phyloP scores from a whole-genome alignment of 2,113 vertebrate species.

The Pseudopodoces humilis region DNA sequence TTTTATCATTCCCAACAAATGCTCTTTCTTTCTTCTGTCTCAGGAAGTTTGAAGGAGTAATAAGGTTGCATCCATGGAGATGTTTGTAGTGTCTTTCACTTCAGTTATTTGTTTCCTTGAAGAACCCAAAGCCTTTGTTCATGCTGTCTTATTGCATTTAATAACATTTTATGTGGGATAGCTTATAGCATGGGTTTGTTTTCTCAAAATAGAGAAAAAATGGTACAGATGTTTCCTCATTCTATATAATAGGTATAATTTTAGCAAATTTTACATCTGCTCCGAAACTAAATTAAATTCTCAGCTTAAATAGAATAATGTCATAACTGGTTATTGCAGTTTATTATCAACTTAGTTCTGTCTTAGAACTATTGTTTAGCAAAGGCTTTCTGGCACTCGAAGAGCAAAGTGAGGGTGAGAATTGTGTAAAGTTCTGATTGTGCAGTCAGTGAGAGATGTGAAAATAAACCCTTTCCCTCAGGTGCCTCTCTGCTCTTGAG shows the following conservation, averaged over 20 bases:
- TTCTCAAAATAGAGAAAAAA: background rate
- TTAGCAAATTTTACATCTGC: background rate
- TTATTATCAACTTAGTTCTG: conserved; percentile 62
- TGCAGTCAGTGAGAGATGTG: conserved; percentile 54
- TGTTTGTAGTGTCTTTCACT: background rate
- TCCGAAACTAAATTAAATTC: background rate
- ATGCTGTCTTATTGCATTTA: background rate
- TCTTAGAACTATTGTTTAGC: conserved; percentile 71
- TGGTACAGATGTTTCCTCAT: background rate
- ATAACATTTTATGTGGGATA: background rate
- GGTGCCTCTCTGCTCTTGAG: conserved; percentile 63
- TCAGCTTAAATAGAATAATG: background rate
- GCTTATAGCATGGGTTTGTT: background rate
- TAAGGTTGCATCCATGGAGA: background rate
- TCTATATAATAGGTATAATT: background rate
- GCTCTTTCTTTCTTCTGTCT: background rate
- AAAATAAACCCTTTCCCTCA: conserved; percentile 53
- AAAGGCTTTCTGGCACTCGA: conserved; percentile 65
- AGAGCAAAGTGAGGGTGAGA: conserved; percentile 73
- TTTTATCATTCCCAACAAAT: background rate
- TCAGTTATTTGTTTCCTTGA: background rate
- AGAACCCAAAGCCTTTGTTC: background rate
- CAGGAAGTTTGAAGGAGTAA: background rate
- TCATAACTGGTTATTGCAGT: background rate
- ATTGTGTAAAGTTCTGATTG: conserved; percentile 75